phyloP scores from a whole-genome alignment of 35 echinoderm and acorn worm species.

The Apostichopus parvimensis region DNA sequence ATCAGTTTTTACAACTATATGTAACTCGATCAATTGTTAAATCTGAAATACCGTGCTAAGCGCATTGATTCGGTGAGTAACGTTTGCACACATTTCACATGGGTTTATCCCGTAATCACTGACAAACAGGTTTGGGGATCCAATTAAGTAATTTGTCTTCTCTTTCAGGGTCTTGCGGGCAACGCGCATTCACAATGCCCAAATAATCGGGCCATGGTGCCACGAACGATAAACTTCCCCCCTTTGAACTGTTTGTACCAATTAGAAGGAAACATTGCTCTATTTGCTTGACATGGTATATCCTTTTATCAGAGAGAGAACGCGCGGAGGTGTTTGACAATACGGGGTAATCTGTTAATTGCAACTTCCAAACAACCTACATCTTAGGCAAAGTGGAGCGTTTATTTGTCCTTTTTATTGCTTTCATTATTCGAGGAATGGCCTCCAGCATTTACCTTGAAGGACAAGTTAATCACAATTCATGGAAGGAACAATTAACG shows the following conservation, averaged over 20 bases:
- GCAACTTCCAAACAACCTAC: background rate
- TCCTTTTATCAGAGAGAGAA: background rate
- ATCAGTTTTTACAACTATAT: no score
- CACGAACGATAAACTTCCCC: background rate
- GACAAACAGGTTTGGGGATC: background rate
- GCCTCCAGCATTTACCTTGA: background rate
- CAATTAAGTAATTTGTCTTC: background rate
- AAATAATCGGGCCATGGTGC: background rate
- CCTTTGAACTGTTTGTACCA: background rate
- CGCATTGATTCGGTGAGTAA: no score
- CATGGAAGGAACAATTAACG: background rate
- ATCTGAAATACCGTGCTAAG: no score
- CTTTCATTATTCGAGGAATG: background rate
- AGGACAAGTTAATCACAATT: background rate
- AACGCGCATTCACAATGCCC: background rate
- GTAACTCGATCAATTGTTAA: no score
- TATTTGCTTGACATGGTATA: slow-evolving; percentile 4
- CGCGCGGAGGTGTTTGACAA: background rate
- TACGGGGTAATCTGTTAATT: background rate
- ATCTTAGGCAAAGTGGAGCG: background rate
- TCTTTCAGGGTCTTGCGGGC: background rate
- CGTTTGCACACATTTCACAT: no score
- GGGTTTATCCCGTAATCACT: background rate
- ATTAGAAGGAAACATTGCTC: background rate
- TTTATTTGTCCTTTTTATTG: background rate